Evolutionary conservation across 1,140 invertebrate genomes (phyloP).

Genomic region (Cyclina sinensis): DNA sequence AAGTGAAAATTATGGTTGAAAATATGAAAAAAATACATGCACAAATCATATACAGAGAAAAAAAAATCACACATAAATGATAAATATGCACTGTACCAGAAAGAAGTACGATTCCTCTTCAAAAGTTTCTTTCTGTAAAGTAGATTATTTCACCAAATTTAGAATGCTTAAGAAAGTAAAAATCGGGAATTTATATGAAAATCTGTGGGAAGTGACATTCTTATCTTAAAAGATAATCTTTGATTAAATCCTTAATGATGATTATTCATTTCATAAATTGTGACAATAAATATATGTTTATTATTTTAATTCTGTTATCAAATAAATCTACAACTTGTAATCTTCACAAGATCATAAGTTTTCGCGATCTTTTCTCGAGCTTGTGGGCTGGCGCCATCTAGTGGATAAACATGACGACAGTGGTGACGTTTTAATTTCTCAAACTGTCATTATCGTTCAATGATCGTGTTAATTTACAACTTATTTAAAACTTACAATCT

Average conservation of each 20-base stretch:
- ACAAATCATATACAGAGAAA: background rate
- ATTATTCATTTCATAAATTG: constrained; percentile 10
- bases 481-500: constrained; percentile 22
- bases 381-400: background rate
- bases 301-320: background rate
- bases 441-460: background rate
- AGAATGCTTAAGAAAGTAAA: background rate
- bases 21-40: background rate
- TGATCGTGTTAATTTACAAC: constrained; percentile 14
- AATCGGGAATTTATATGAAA: background rate
- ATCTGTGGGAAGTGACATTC: background rate
- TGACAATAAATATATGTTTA: background rate
- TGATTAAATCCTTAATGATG: background rate
- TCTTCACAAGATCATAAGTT: background rate
- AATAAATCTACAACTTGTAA: background rate
- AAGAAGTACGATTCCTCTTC: background rate
- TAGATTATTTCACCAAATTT: background rate
- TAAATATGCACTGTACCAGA: background rate
- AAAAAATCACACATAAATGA: background rate
- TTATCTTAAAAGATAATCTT: constrained; percentile 14
- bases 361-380: background rate
- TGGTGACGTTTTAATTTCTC: constrained; percentile 19
- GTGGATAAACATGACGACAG: background rate
- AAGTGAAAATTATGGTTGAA: background rate
- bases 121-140: background rate